A percentile compares a stretch with the other conserved stretches of the same genome.
Conservation (phyloP, 2,888 invertebrate genomes). For the Fragum sueziense region DNA sequence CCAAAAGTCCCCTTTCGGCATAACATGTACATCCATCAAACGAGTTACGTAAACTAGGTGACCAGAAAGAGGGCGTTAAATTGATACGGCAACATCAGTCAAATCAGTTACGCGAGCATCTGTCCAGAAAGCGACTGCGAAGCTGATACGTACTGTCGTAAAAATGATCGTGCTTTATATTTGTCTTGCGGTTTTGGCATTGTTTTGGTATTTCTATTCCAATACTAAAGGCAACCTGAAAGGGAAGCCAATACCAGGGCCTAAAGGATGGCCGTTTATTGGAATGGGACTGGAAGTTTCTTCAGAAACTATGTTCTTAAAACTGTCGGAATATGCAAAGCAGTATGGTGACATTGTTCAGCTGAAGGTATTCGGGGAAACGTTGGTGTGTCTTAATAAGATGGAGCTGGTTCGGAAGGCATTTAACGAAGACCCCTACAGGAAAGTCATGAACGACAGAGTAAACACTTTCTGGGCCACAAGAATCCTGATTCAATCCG, state of each 20-base stretch:
- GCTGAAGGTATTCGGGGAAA: conserved; percentile 18
- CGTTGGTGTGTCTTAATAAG: conserved; percentile 29
- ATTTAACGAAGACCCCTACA: conserved; percentile 23
- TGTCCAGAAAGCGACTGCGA: no score
- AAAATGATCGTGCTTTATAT: neutral
- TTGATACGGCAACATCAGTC: no score
- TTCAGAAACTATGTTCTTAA: conserved; percentile 20
- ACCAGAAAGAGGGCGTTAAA: no score
- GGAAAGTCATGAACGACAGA: conserved; percentile 30
- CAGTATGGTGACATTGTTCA: conserved; percentile 32
- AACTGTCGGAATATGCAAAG: conserved; percentile 13
- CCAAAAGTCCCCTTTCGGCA: no score
- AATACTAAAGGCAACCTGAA: neutral
- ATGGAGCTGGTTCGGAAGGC: conserved; percentile 23
- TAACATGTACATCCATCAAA: no score
- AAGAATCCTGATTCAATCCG: conserved; percentile 19
- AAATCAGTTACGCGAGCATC: no score
- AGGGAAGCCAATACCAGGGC: conserved; percentile 32
- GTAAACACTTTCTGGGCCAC: conserved; percentile 28
- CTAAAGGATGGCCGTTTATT: conserved; percentile 31
- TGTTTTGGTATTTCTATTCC: neutral
- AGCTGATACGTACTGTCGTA: no score
- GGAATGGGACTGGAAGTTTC: conserved; percentile 21
- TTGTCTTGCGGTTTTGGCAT: neutral
- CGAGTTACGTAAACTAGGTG: no score